Evolutionary conservation across 35 echinoderm and acorn worm species (phyloP), one percentile per base, ranked within the genome.

Genomic region (Apostichopus parvimensis): DNA sequence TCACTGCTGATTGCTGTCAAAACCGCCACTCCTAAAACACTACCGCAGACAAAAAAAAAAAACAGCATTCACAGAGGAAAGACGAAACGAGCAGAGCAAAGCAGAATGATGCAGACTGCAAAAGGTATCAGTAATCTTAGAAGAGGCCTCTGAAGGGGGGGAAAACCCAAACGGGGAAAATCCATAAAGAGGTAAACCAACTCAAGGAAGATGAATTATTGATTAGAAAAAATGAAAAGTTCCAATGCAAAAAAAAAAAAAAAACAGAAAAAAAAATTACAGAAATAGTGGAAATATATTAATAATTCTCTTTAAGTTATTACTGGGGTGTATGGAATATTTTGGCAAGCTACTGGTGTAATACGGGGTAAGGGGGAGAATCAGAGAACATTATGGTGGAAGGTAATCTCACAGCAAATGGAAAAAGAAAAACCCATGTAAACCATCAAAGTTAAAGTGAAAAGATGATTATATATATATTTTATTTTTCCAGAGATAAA

Each of bases 121-220:
- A 75, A 75, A 75, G 12, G 13, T 18, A 7, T 14, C 14, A 45
- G 34, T 45, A 45, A 45, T 45, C 34, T 4, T 45, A 75, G 17
- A 75, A 61, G 12, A 61, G 58, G 58, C 58, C 58, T 61, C 58
- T 61, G 58, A 61, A 61, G 71, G 71, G 21, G 62, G 62, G 21
- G 14, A 5, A 21, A 75, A 22, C 6, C 71, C 71, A 75, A 22
- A 75, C 7, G n/a, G n/a, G n/a, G 7, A 18, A 45, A 4, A 45
- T 45, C 34, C 34, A 45, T 45, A 45, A 75, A n/a, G 71, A 75
- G 71, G 71, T 75, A 22, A 75, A 75, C 71, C 71, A 75, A 75
- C 71, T 75, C 71, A 75, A 75, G 17, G 71, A 75, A 75, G 71
- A 75, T 75, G 71, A 75, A 75, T 75, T 75, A 75, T 75, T 75